Conservation (phyloP, 2,888 invertebrate species). For the Ischnus inquisitorius region DNA sequence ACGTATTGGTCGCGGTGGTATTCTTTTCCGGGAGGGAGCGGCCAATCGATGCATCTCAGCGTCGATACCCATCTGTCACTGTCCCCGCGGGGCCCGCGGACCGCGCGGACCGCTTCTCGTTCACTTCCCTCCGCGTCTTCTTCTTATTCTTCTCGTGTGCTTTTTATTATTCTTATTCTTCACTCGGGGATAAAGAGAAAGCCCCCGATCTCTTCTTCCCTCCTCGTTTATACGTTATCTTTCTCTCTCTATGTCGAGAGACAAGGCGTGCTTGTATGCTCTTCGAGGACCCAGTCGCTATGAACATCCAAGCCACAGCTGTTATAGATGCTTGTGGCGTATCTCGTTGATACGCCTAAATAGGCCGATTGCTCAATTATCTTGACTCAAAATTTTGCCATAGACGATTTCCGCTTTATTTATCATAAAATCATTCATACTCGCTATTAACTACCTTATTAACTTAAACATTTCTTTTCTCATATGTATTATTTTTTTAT, state of each 20-base stretch:
- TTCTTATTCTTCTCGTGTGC: constrained; percentile 60
- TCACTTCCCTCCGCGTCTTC: constrained; percentile 54
- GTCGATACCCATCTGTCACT: constrained; percentile 86
- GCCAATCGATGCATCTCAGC: constrained; percentile 86
- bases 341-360: constrained; percentile 34
- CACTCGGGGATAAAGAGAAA: constrained; percentile 57
- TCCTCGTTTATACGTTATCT: constrained; percentile 31
- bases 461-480: too few relatives aligned
- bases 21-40: constrained; percentile 85
- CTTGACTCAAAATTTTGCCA: constrained; percentile 23
- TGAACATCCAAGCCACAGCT: constrained; percentile 48
- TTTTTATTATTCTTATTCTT: constrained; percentile 57
- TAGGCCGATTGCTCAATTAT: constrained; percentile 59
- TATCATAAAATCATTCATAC: not conserved
- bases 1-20: constrained; percentile 84
- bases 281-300: constrained; percentile 25
- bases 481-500: not conserved
- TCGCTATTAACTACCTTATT: too few relatives aligned
- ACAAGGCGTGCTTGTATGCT: not conserved
- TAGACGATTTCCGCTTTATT: not conserved
- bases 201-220: constrained; percentile 34
- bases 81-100: constrained; percentile 76
- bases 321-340: constrained; percentile 15
- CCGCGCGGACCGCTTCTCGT: constrained; percentile 61
- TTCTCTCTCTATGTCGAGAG: constrained; percentile 4